These are phyloP conservation scores for Bombus pyrosoma DNA, from an alignment of 1,140 invertebrate genomes.

Conservation along the genomic window DNA sequence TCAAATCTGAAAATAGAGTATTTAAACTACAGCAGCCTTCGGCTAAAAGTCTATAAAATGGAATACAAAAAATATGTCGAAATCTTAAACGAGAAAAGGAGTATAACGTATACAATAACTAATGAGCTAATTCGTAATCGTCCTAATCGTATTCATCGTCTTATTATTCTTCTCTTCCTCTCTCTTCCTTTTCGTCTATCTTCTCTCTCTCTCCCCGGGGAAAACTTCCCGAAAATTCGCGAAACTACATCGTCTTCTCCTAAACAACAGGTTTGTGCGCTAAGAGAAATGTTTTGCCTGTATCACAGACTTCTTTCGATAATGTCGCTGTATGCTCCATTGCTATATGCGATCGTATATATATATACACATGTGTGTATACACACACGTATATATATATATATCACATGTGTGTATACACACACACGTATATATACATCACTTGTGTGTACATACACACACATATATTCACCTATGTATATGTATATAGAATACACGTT, in stretches of 20 bases:
- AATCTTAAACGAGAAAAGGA: conserved; percentile 57
- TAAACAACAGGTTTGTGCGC: conserved; percentile 51
- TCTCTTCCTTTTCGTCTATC: background rate
- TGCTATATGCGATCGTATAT: conserved; percentile 4
- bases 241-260: background rate
- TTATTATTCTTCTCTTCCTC: background rate
- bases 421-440: background rate
- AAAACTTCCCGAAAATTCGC: conserved; percentile 3
- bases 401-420: no score
- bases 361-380: background rate
- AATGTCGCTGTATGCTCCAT: conserved; percentile 36
- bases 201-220: background rate
- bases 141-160: background rate
- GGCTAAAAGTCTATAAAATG: conserved; percentile 53
- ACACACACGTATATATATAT: background rate
- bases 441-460: background rate
- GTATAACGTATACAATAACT: conserved; percentile 47
- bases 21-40: conserved; percentile 43
- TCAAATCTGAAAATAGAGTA: conserved; percentile 60
- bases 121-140: conserved; percentile 36
- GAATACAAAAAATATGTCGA: conserved; percentile 49
- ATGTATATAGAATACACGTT: conserved; percentile 16
- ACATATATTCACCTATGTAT: background rate
- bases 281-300: conserved; percentile 58
- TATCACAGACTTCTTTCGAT: conserved; percentile 59